Conservation (phyloP, 2,888 invertebrate genomes). For the Dyspetes luteomarginatus region DNA sequence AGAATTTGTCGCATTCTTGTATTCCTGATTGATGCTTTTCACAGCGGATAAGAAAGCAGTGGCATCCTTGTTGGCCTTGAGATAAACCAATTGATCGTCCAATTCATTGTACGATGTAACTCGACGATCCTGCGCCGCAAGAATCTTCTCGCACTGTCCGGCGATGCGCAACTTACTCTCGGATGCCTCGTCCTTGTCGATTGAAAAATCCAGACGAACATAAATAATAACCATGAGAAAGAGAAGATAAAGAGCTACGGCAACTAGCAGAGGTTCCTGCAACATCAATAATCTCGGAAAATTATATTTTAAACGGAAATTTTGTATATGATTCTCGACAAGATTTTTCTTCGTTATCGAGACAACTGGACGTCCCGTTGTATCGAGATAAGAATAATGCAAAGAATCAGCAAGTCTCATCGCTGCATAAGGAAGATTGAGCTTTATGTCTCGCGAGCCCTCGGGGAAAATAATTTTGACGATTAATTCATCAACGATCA, state of each 20-base stretch:
- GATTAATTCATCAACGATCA: slow-evolving; percentile 95
- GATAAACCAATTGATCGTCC: slow-evolving; percentile 86
- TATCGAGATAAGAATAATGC: slow-evolving; percentile 97
- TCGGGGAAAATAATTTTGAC: slow-evolving; percentile 97
- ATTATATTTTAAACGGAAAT: slow-evolving; percentile 94
- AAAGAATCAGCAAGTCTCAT: slow-evolving; percentile 89
- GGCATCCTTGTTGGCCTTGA: slow-evolving; percentile 86
- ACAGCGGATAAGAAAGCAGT: slow-evolving; percentile 83
- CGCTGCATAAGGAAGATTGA: slow-evolving; percentile 93
- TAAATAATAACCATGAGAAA: slow-evolving; percentile 97
- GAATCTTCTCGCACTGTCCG: slow-evolving; percentile 85
- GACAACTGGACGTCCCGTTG: slow-evolving; percentile 95
- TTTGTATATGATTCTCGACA: slow-evolving; percentile 98
- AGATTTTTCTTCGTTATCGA: slow-evolving; percentile 92
- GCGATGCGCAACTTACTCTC: slow-evolving; percentile 83
- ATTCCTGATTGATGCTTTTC: slow-evolving; percentile 86
- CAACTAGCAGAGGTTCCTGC: slow-evolving; percentile 96
- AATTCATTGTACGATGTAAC: slow-evolving; percentile 86
- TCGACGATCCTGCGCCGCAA: slow-evolving; percentile 86
- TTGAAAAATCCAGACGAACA: slow-evolving; percentile 98
- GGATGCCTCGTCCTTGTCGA: slow-evolving; percentile 88
- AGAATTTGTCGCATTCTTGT: slow-evolving; percentile 85
- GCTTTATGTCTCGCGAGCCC: slow-evolving; percentile 92
- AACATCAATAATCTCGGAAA: slow-evolving; percentile 94
- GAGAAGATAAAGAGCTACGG: slow-evolving; percentile 93